These are phyloP conservation scores for Nemapogon koenigi DNA, from an alignment of 2,888 invertebrate species.

Conservation along the genomic window DNA sequence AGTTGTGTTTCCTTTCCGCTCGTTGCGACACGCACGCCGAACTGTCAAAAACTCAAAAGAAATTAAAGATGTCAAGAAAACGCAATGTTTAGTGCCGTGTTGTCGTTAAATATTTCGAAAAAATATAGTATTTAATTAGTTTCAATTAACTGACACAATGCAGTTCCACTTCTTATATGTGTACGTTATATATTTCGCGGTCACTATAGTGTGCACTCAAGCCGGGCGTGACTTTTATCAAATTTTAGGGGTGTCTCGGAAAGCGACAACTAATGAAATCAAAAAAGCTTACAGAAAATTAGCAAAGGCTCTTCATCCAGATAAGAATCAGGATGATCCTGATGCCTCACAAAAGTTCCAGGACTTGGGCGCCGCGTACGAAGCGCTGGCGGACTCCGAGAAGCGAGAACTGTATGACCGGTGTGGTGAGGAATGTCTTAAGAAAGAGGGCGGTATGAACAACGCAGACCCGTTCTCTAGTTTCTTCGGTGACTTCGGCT, in stretches of 20 bases:
- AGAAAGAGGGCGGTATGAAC: slow-evolving; percentile 89
- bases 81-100: slow-evolving; percentile 32
- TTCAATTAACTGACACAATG: slow-evolving; percentile 25
- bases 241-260: slow-evolving; percentile 85
- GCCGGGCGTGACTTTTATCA: slow-evolving; percentile 92
- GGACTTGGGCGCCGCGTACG: slow-evolving; percentile 95
- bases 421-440: slow-evolving; percentile 96
- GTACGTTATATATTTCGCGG: slow-evolving; percentile 43
- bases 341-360: slow-evolving; percentile 93
- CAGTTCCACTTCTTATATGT: slow-evolving; percentile 37
- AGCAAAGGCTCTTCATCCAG: slow-evolving; percentile 97
- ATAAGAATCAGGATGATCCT: slow-evolving; percentile 95
- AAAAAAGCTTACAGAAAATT: slow-evolving; percentile 96
- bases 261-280: slow-evolving; percentile 91
- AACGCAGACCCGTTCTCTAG: slow-evolving; percentile 95
- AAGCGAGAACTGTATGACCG: slow-evolving; percentile 94
- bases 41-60: slow-evolving; percentile 27
- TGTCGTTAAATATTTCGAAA: neutral
- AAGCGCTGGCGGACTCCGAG: slow-evolving; percentile 90
- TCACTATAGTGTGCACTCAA: slow-evolving; percentile 40
- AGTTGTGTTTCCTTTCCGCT: too few relatives aligned
- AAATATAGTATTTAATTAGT: slow-evolving; percentile 1
- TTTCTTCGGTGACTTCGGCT: slow-evolving; percentile 97
- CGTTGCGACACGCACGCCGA: slow-evolving; percentile 33
- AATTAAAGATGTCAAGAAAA: slow-evolving; percentile 28